Conservation (phyloP, 2,888 invertebrate genomes). For the Drosophila lacicola region DNA sequence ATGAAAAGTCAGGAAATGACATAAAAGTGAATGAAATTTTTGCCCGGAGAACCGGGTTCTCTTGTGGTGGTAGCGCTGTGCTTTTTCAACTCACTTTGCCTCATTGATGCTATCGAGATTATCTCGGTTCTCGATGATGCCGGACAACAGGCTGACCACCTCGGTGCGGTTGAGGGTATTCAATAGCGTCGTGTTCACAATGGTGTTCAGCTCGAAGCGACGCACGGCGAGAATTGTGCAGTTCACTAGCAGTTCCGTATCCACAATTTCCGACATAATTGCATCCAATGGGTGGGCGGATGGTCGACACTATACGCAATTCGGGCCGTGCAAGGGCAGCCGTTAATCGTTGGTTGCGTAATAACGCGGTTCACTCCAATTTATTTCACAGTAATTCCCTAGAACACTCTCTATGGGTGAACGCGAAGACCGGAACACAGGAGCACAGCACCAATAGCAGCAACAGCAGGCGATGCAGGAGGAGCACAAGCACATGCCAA, state of each 20-base stretch:
- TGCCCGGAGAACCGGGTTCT: too few species aligned
- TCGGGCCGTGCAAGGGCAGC: neutral
- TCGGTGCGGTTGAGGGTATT: constrained; percentile 82
- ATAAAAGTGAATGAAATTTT: neutral
- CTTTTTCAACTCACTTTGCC: constrained; percentile 82
- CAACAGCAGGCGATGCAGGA: constrained; percentile 13
- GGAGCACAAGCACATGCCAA: constrained; percentile 40
- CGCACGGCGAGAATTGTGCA: constrained; percentile 84
- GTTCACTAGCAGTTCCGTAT: constrained; percentile 83
- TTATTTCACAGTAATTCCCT: constrained; percentile 46
- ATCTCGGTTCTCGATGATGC: constrained; percentile 82
- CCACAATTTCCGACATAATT: constrained; percentile 83
- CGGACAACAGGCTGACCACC: constrained; percentile 81
- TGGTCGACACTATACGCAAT: neutral
- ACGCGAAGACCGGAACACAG: neutral
- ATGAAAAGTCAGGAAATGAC: neutral
- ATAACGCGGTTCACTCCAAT: constrained; percentile 40
- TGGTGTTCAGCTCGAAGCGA: constrained; percentile 80
- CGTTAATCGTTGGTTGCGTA: constrained; percentile 47
- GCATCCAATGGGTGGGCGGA: neutral
- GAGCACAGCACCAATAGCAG: constrained; percentile 2
- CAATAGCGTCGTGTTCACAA: constrained; percentile 80
- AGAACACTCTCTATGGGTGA: constrained; percentile 33
- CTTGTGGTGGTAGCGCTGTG: too few species aligned
- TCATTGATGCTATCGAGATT: constrained; percentile 79